Conservation (phyloP, 2,888 invertebrate species). For the Nephrotoma guestfalica region DNA sequence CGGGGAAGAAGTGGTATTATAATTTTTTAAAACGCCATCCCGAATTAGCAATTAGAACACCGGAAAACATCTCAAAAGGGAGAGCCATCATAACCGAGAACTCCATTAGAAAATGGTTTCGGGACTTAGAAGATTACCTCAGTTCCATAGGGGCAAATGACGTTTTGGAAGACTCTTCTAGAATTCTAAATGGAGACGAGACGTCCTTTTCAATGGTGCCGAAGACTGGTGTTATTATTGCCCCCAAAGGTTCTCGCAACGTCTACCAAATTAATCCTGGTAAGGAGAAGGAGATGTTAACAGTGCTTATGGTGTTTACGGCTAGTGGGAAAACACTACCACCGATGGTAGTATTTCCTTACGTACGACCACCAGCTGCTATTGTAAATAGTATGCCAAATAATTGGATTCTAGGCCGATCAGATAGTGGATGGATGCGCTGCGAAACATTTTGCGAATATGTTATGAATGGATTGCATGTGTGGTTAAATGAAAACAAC, state of each 20-base stretch:
- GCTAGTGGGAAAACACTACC: no score
- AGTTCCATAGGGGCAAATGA: not conserved
- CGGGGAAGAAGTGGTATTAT: not conserved
- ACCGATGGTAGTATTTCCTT: no score
- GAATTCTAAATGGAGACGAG: constrained; percentile 7
- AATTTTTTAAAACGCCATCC: not conserved
- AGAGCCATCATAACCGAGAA: not conserved
- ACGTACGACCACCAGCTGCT: no score
- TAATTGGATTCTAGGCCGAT: constrained; percentile 1
- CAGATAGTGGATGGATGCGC: constrained; percentile 7
- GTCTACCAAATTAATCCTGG: no score
- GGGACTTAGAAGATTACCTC: not conserved
- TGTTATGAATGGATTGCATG: no score
- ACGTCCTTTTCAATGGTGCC: constrained; percentile 2
- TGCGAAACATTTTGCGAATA: constrained; percentile 1
- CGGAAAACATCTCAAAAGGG: not conserved
- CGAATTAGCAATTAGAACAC: not conserved
- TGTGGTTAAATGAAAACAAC: no score
- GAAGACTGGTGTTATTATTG: constrained; percentile 6
- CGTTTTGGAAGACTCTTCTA: constrained; percentile 5
- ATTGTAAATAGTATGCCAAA: not conserved
- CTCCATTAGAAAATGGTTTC: not conserved
- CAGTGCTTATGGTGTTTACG: no score
- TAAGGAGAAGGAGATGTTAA: no score
- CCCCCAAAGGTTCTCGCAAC: no score